Evolutionary conservation across 2,113 vertebrate genomes (phyloP).

Genomic region (Sprattus sprattus): DNA sequence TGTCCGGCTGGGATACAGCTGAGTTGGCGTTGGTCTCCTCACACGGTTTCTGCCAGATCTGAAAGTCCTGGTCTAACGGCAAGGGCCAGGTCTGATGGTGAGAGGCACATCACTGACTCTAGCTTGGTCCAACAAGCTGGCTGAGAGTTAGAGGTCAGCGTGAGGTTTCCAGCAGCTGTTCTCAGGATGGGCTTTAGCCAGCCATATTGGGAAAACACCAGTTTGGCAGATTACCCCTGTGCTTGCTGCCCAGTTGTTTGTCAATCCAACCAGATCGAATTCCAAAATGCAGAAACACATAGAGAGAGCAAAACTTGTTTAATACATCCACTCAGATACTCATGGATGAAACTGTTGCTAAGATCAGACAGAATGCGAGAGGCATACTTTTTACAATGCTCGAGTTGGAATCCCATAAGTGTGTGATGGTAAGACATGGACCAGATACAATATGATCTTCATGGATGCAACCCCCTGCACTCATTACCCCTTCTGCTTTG

Average conservation of each 20-base stretch:
- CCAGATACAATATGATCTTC: too few relatives aligned
- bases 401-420: too few relatives aligned
- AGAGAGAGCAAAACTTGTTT: background rate
- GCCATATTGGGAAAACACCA: background rate
- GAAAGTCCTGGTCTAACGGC: background rate
- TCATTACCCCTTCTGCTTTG: too few relatives aligned
- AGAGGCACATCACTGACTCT: background rate
- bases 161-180: constrained; percentile 13
- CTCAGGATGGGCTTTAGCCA: background rate
- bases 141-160: background rate
- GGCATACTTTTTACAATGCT: too few relatives aligned
- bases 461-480: too few relatives aligned
- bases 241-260: background rate
- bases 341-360: background rate
- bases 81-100: background rate
- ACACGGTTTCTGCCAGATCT: background rate
- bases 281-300: background rate
- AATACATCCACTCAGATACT: background rate
- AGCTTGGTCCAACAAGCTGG: background rate
- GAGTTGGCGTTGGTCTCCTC: background rate
- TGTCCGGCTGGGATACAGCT: constrained; percentile 3
- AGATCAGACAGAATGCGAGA: background rate
- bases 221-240: background rate
- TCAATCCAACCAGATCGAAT: background rate
- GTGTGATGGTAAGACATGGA: too few relatives aligned